Base-by-base conservation (phyloP, 2,888 invertebrate genomes). In the Nipponacmea schrenckii region DNA sequence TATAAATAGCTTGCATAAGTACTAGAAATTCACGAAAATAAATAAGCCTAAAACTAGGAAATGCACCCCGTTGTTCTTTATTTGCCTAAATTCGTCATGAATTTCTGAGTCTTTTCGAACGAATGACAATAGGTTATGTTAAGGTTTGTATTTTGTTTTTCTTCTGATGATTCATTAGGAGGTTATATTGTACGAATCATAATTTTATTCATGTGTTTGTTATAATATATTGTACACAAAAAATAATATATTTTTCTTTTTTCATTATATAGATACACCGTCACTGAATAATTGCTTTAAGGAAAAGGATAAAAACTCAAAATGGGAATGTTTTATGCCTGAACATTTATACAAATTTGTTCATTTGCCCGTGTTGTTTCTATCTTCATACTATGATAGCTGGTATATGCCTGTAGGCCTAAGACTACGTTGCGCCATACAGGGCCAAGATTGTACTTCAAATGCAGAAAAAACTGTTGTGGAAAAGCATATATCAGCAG, bases 241-340 rank as follows among this genome's bases (percentile, higher is more conserved):
- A 48, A 10, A 8, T 44, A 45, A 10, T 44, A 66, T 4, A n/a
- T 14, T 46, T 4, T 26, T 50, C 26, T 48, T 31, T 56, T n/a
- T 69, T 31, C 66, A n/a, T 46, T 31, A 72, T 71, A 2, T 72
- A 82, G 82, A 74, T 64, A 69, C 78, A 15, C 64, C 48, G 2
- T 72, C 75, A 65, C 67, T 81, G 62, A 72, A 74, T 48, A 77
- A 80, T 24, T 82, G 82, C 62, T 77, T 79, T 10, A 64, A 68
- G 27, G 68, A 66, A 44, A 73, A 70, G 50, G 67, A 65, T 10
- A 14, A 27, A 3, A 48, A 48, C 0, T 50, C 67, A 8, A 77
- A 75, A 48, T 82, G 80, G 79, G 74, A 68, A 24, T 82, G 82
- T 66, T 70, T 81, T 24, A 68, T 78, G n/a, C 81, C 81, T 4